These are phyloP conservation scores for Corvus hawaiiensis DNA, from an alignment of 2,113 vertebrate species.

Conservation along the genomic window DNA sequence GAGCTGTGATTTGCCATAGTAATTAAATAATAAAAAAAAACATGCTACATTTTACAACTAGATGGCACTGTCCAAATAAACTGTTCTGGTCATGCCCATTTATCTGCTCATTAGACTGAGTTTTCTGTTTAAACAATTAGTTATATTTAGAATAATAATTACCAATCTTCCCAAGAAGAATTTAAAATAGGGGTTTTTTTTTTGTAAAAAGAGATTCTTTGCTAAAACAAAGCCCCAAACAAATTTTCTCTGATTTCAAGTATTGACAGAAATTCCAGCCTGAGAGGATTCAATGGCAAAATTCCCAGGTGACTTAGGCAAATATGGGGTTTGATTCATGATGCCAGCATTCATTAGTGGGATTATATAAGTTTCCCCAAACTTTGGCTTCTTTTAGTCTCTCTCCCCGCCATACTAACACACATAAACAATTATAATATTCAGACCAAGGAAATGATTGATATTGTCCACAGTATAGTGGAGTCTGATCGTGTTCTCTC, in stretches of 20 bases:
- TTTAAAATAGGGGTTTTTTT: not conserved
- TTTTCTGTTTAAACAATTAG: slow-evolving; percentile 3
- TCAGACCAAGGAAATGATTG: not conserved
- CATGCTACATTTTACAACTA: not conserved
- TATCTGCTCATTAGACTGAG: not conserved
- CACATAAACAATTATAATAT: not conserved
- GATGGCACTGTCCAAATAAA: slow-evolving; percentile 21
- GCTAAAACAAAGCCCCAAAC: not conserved
- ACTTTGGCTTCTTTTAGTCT: not conserved
- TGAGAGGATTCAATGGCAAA: not conserved
- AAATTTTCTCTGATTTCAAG: not conserved
- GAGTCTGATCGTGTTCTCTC: not conserved
- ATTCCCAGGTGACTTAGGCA: not conserved
- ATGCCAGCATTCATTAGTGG: not conserved
- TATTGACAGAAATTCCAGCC: not conserved
- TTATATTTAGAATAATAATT: not conserved
- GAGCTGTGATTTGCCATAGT: not conserved
- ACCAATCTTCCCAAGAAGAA: not conserved
- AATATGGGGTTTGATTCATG: not conserved
- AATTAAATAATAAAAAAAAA: not conserved
- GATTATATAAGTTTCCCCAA: not conserved
- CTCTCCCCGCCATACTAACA: not conserved
- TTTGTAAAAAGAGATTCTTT: not conserved
- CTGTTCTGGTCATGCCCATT: not conserved
- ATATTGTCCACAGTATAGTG: not conserved